These are phyloP conservation scores for Abrostola triplasia DNA, from an alignment of 2,888 invertebrate species.

Conservation along the genomic window DNA sequence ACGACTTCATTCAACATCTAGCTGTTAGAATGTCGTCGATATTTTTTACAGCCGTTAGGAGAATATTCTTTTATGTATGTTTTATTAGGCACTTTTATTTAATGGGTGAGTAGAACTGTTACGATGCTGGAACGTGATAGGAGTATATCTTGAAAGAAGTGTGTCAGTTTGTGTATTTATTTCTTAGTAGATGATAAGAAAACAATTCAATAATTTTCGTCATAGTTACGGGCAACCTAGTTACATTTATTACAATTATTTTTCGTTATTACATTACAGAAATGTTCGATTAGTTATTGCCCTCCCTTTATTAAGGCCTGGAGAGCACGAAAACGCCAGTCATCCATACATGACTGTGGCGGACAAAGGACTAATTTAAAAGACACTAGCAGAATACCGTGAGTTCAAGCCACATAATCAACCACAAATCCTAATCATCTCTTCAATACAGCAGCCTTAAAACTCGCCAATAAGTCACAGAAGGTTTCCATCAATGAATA, in stretches of 20 bases:
- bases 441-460: slow-evolving; percentile 13
- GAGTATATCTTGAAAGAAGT: slow-evolving; percentile 12
- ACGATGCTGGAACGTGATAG: slow-evolving; percentile 39
- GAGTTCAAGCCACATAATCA: not conserved
- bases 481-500: slow-evolving; percentile 40
- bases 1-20: slow-evolving; percentile 5
- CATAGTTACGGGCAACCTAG: no score
- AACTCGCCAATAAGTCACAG: slow-evolving; percentile 9
- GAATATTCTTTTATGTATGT: slow-evolving; percentile 49
- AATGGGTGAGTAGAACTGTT: slow-evolving; percentile 39
- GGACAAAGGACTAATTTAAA: no score
- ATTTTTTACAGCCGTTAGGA: slow-evolving; percentile 43
- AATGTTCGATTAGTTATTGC: no score
- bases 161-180: no score
- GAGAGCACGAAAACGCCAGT: no score
- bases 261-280: no score
- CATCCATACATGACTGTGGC: no score
- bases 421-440: not conserved
- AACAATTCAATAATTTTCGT: no score
- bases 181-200: no score
- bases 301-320: no score
- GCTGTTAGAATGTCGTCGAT: slow-evolving; percentile 26
- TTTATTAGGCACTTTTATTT: slow-evolving; percentile 50
- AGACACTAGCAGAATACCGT: not conserved
- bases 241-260: no score